Conservation (phyloP, 2,113 vertebrate genomes). For the Edolisoma coerulescens region DNA sequence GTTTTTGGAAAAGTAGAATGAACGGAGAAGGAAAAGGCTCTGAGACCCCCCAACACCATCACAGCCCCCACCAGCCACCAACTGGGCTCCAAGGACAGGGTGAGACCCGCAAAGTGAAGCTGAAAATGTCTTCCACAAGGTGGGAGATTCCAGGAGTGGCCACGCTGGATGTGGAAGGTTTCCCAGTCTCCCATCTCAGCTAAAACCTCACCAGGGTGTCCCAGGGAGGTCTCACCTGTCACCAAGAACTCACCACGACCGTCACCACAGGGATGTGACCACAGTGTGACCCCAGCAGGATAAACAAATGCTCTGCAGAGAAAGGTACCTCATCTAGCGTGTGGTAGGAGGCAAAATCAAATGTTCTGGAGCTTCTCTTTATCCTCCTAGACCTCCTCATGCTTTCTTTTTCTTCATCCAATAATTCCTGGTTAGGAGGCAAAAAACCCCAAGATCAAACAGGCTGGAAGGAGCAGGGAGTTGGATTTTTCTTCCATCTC, state of each 20-base stretch:
- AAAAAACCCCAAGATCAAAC: neutral
- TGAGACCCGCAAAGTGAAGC: neutral
- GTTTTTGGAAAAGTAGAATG: neutral
- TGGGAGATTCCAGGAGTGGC: neutral
- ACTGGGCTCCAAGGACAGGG: neutral
- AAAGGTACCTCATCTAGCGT: conserved; percentile 75
- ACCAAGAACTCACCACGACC: fast-evolving
- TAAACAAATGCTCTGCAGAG: fast-evolving
- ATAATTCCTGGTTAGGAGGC: conserved; percentile 57
- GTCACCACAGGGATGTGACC: fast-evolving
- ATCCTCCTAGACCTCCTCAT: conserved; percentile 64
- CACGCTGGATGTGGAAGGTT: fast-evolving
- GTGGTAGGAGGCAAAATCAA: conserved; percentile 83
- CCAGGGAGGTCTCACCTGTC: neutral
- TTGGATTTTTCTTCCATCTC: neutral
- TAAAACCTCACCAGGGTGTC: neutral
- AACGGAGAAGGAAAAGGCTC: fast-evolving
- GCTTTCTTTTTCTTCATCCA: conserved; percentile 79
- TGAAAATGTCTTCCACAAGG: neutral
- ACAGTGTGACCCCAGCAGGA: neutral
- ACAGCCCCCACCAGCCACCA: neutral
- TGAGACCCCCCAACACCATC: neutral
- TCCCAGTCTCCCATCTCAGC: neutral
- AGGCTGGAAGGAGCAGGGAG: neutral
- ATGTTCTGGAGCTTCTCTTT: conserved; percentile 71